Evolutionary conservation across 1,140 invertebrate genomes (phyloP), one percentile per base, ranked within the genome.

Genomic region (Drosophila sulfurigaster): DNA sequence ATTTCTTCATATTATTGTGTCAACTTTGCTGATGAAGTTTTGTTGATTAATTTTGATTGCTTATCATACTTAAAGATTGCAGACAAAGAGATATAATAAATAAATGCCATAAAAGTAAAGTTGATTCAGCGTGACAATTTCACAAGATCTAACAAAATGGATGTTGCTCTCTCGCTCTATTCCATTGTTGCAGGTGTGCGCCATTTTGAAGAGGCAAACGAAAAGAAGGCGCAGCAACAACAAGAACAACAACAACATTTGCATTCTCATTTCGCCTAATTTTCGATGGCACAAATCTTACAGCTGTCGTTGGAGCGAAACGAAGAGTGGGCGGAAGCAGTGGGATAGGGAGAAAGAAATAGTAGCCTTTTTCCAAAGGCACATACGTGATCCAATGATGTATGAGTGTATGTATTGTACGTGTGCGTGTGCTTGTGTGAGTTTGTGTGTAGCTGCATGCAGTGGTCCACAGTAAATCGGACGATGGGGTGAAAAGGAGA

Each of bases 201-300:
- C 51, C 51, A 54, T 54, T 20, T 57, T 38, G 13, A 43, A 43
- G 41, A n/a, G 13, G n/a, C 35, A 11, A 38, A 10, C 35, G 41
- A 43, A 43, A 13, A 43, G 41, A 4, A 10, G 41, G 4, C 43
- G 13, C 43, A 28, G 41, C 30, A 48, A 62, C 8, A 48, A 52
- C 35, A 60, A 7, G 43, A 60, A 30, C 58, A 46, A 46, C 58
- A 60, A 28, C 67, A 80, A 69, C 64, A 69, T 69, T 81, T 70
- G 74, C 57, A 67, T 68, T 85, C 71, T 72, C 77, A 72, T 81
- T 85, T 81, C 58, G 78, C 66, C 64, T 71, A 75, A 83, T 86
- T 86, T 85, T 78, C 51, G 65, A 67, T 72, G 71, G 43, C 79
- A 78, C 66, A 66, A 75, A 80, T 79, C 58, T 67, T 30, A 32